Conservation (phyloP, 2,888 invertebrate genomes). For the Limnephilus marmoratus region DNA sequence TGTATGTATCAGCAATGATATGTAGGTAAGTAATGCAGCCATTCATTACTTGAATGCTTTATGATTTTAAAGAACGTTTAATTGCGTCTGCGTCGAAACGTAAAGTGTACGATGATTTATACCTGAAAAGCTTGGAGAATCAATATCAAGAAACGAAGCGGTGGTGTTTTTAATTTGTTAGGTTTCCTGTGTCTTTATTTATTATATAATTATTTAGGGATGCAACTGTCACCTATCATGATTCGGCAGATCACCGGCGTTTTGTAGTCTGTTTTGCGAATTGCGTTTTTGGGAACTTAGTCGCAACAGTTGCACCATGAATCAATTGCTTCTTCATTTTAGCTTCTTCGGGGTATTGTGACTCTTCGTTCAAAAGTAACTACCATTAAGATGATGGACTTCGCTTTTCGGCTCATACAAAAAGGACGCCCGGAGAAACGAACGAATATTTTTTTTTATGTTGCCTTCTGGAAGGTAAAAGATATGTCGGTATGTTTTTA, state of each 20-base stretch:
- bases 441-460: too few species aligned
- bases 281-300: neutral
- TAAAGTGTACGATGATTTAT: neutral
- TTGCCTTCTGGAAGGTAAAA: too few species aligned
- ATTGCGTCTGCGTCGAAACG: neutral
- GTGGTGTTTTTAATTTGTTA: neutral
- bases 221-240: neutral
- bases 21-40: neutral
- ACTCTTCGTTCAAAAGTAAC: neutral
- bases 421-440: too few species aligned
- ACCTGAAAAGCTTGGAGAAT: neutral
- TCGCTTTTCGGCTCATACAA: too few species aligned
- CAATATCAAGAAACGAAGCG: neutral
- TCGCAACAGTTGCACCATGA: neutral
- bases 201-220: neutral
- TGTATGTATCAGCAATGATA: neutral
- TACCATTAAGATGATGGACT: too few species aligned
- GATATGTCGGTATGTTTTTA: too few species aligned
- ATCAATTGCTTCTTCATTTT: neutral
- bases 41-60: neutral
- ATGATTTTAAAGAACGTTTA: neutral
- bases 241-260: neutral
- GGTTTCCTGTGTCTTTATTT: neutral
- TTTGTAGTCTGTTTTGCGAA: neutral
- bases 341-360: neutral